A percentile compares a stretch with the other conserved stretches of the same genome.
Conservation (phyloP, 2,113 vertebrate species). For the Beaufortia kweichowensis region DNA sequence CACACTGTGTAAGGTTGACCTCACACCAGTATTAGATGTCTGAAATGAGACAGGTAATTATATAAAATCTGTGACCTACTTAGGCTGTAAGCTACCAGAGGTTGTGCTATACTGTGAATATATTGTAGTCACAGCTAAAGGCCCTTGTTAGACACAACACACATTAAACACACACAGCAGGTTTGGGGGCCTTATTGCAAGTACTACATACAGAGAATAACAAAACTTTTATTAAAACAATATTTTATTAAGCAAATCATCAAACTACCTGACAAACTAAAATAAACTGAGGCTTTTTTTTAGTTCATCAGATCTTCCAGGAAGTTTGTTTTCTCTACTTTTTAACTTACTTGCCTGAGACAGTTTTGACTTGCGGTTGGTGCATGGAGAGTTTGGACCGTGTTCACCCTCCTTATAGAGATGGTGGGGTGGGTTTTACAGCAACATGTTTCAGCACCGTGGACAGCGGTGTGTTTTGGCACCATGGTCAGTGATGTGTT, state of each 20-base stretch:
- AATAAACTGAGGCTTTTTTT: too few species aligned
- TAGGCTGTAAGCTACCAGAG: constrained; percentile 5
- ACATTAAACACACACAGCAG: neutral
- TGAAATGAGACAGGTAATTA: constrained; percentile 34
- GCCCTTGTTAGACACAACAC: constrained; percentile 1
- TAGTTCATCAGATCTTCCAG: too few species aligned
- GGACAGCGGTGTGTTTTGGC: too few species aligned
- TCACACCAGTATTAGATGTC: neutral
- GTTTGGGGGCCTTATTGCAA: too few species aligned
- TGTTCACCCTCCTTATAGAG: neutral
- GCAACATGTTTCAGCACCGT: neutral
- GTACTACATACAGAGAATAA: too few species aligned
- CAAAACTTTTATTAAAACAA: too few species aligned
- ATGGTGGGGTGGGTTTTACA: neutral
- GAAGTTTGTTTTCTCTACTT: too few species aligned
- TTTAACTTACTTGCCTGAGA: neutral
- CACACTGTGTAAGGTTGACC: neutral
- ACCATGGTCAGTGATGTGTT: too few species aligned
- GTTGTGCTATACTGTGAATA: constrained; percentile 2
- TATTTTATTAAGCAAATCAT: too few species aligned
- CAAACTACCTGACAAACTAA: too few species aligned
- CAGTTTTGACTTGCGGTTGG: neutral
- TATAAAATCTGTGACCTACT: neutral
- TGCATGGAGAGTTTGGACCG: neutral
- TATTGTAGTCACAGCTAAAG: neutral